Conservation (phyloP, 2,797 vertebrate genomes). For the Arnoldichthys spilopterus region DNA sequence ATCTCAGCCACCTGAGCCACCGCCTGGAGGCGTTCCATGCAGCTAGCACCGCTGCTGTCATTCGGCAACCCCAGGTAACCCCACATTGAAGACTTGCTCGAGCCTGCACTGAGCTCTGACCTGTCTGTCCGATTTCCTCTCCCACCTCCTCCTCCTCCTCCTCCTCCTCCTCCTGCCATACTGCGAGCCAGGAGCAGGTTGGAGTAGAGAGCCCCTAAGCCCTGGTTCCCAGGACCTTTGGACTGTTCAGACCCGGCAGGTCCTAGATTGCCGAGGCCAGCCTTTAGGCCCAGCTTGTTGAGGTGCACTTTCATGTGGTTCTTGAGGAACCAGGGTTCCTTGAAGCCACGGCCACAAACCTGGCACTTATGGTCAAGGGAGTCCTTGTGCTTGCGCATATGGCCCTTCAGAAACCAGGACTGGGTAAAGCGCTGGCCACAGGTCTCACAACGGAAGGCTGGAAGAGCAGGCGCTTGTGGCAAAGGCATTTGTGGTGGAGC, state of each 20-base stretch:
- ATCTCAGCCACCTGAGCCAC: slow-evolving; percentile 84
- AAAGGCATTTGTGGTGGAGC: slow-evolving; percentile 54
- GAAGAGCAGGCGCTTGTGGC: slow-evolving; percentile 72
- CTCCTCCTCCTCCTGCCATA: slow-evolving; percentile 60
- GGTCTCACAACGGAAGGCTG: slow-evolving; percentile 88
- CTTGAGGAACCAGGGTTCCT: slow-evolving; percentile 96
- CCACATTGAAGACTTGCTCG: slow-evolving; percentile 81
- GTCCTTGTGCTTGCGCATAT: slow-evolving; percentile 96
- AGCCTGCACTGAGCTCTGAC: slow-evolving; percentile 65
- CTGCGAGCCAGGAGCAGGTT: slow-evolving; percentile 83
- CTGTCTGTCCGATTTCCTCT: slow-evolving; percentile 64
- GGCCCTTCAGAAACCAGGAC: slow-evolving; percentile 95
- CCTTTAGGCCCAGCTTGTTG: slow-evolving; percentile 88
- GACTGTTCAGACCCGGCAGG: slow-evolving; percentile 70
- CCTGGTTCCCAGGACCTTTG: slow-evolving; percentile 74
- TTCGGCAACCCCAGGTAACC: slow-evolving; percentile 84
- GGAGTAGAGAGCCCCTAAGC: slow-evolving; percentile 88
- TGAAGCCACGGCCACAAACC: slow-evolving; percentile 93
- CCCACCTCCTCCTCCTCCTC: slow-evolving; percentile 61
- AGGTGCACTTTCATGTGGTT: slow-evolving; percentile 97
- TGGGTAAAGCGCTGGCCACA: slow-evolving; percentile 94
- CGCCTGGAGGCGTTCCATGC: slow-evolving; percentile 85
- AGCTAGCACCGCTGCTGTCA: slow-evolving; percentile 80
- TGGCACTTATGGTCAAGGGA: slow-evolving; percentile 94
- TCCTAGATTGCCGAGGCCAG: slow-evolving; percentile 72